Conservation (phyloP, 2,797 vertebrate genomes). For the Manis pentadactyla region DNA sequence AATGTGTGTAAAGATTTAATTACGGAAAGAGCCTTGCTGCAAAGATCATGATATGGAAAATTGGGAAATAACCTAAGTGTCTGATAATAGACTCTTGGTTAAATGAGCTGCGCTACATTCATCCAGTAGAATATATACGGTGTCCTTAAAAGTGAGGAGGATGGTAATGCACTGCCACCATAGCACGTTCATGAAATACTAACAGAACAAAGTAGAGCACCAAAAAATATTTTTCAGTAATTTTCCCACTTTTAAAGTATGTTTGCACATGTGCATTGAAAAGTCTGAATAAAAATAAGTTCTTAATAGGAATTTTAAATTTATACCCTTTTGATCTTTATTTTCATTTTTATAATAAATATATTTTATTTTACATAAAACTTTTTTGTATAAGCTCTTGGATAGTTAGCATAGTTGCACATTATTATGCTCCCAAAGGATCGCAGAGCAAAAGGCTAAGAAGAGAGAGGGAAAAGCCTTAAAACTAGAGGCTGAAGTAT, state of each 20-base stretch:
- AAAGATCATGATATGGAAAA: slow-evolving; percentile 5
- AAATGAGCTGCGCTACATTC: background rate
- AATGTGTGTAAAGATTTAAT: slow-evolving; percentile 33
- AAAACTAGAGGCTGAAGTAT: background rate
- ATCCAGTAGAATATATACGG: background rate
- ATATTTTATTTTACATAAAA: background rate
- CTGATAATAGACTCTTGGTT: background rate
- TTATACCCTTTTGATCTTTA: slow-evolving; percentile 13
- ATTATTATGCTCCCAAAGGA: background rate
- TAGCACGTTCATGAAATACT: background rate
- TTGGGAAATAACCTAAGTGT: background rate
- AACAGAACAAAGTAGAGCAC: background rate
- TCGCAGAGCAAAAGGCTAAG: background rate
- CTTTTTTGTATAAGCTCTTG: background rate
- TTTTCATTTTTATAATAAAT: slow-evolving; percentile 40
- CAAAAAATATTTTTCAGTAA: background rate
- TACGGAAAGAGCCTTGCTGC: background rate
- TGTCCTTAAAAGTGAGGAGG: background rate
- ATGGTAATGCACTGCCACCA: background rate
- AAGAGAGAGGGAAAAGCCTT: background rate
- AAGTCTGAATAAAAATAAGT: background rate
- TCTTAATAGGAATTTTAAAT: background rate
- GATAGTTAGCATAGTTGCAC: background rate
- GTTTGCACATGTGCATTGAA: background rate
- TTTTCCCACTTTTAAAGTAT: slow-evolving; percentile 21